These are phyloP conservation scores for Leptinotarsa juncta DNA, from an alignment of 2,888 invertebrate species.

Conservation along the genomic window DNA sequence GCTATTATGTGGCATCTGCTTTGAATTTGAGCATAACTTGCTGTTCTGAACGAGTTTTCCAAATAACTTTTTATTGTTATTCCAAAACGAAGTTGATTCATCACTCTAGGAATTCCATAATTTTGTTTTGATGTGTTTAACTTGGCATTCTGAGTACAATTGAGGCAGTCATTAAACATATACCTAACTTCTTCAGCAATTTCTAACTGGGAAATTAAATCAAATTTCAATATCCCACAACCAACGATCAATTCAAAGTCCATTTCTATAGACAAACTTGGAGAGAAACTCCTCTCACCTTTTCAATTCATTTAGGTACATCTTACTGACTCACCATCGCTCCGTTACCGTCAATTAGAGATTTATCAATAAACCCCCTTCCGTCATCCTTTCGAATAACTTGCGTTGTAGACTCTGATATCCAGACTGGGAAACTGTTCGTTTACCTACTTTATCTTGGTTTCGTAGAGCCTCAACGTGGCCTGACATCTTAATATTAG, in stretches of 20 bases:
- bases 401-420: constrained; percentile 12
- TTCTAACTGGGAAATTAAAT: no score
- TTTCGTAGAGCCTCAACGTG: constrained; percentile 22
- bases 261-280: neutral
- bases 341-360: constrained; percentile 4
- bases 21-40: no score
- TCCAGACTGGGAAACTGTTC: constrained; percentile 9
- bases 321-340: neutral
- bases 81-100: no score
- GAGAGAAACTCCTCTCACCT: neutral
- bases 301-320: neutral
- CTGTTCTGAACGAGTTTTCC: no score
- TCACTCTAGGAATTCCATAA: no score
- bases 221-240: no score
- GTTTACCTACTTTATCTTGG: constrained; percentile 27
- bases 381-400: constrained; percentile 1
- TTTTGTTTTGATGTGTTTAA: no score
- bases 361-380: constrained; percentile 2
- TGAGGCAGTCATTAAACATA: no score
- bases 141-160: no score
- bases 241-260: neutral
- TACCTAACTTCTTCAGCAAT: no score
- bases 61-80: no score
- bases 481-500: constrained; percentile 34
- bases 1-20: no score